Evolutionary conservation across 2,888 invertebrate genomes (phyloP).

Genomic region (Harmothoe impar): DNA sequence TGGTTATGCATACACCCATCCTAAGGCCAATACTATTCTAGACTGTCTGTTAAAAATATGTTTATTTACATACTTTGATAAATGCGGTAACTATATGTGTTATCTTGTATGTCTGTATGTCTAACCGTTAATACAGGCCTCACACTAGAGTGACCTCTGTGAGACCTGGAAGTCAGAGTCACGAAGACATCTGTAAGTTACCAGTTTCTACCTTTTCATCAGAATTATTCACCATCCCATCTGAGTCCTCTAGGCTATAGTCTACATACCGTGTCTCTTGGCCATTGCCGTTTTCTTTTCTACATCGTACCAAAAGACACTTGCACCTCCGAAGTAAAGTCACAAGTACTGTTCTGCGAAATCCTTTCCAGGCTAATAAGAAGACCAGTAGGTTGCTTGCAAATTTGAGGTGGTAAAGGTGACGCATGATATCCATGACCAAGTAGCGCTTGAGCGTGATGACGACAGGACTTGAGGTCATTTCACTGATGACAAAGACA

Average conservation of each 20-base stretch:
- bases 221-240: neutral
- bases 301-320: neutral
- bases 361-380: constrained; percentile 45
- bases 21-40: too few species aligned
- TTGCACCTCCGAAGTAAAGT: neutral
- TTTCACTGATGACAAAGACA: neutral
- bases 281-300: neutral
- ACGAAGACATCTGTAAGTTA: too few species aligned
- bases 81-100: too few species aligned
- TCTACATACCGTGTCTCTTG: constrained; percentile 22
- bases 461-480: neutral
- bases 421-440: neutral
- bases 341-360: neutral
- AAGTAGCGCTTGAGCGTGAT: constrained; percentile 28
- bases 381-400: neutral
- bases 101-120: too few species aligned
- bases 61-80: too few species aligned
- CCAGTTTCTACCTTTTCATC: too few species aligned
- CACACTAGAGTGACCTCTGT: too few species aligned
- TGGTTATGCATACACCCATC: too few species aligned
- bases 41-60: too few species aligned
- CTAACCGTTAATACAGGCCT: too few species aligned
- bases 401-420: constrained; percentile 19
- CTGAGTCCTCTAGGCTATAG: constrained; percentile 38
- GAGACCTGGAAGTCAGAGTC: too few species aligned